Base-by-base conservation (phyloP, 2,888 invertebrate genomes). In the Xestia c-nigrum region DNA sequence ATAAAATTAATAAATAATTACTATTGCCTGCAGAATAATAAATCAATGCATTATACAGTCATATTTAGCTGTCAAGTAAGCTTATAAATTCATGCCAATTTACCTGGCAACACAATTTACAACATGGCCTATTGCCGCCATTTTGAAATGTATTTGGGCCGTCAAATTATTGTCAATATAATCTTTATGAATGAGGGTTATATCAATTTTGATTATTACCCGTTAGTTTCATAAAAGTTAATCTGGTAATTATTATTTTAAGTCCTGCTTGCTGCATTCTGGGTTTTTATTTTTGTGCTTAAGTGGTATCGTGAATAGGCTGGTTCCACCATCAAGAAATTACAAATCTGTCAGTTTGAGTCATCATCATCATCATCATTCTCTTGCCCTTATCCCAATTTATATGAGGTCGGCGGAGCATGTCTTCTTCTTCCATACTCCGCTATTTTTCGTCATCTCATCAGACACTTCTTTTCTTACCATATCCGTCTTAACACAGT, bases 101-200 rank as follows among this genome's bases (percentile, higher is more conserved):
- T 55, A 43, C 57, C 74, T 57, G 46, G 59, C 72, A 80, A 80
- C 43, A 59, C 14, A 61, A 63, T 72, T 83, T 70, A 72, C 76
- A 76, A 68, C 47, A 76, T 68, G 80, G 80, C 72, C n/a, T 43
- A 55, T 21, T 21, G 12, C 47, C 14, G 47, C 73, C 55, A 74
- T 84, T 84, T 59, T 57, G 40, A 50, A 78, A 73, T 65, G 43
- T 78, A 81, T 84, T 78, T 73, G 59, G 74, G 46, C 59, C 71
- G 72, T 84, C 74, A 78, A 72, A 81, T 81, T 73, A 76, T 72
- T 78, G 72, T 74, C 74, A 78, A 73, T 74, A 66, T 65, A 80
- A 85, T 85, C 72, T 75, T 76, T 74, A 83, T 74, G 55, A 74
- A 85, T 78, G 78, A 63, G 68, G 24, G 57, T 73, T 66, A 57